phyloP scores from a whole-genome alignment of 2,888 invertebrate genomes.

The Hydrotaea diabolus region DNA sequence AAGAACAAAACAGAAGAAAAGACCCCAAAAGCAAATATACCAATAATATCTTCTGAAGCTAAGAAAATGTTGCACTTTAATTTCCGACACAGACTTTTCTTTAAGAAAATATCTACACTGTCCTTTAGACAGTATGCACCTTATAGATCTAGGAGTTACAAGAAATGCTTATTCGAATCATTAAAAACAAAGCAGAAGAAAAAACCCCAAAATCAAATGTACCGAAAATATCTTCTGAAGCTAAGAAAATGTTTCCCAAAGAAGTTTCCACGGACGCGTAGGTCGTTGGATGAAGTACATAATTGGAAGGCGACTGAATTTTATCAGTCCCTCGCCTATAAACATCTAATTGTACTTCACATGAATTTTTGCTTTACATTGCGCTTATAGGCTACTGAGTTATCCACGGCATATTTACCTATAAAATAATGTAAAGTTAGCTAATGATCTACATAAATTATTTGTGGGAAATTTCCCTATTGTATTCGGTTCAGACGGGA shows the following conservation, averaged over 20 bases:
- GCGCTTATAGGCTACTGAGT: conserved; percentile 39
- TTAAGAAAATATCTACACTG: not conserved
- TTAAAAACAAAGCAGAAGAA: too few relatives aligned
- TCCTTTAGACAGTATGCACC: too few relatives aligned
- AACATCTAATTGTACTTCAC: not conserved
- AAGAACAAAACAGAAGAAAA: too few relatives aligned
- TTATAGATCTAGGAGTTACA: too few relatives aligned
- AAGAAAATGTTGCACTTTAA: too few relatives aligned
- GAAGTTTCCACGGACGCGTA: not conserved
- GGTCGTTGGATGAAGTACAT: not conserved
- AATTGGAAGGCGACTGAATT: conserved; percentile 16
- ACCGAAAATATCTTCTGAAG: too few relatives aligned
- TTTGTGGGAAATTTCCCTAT: conserved; percentile 44
- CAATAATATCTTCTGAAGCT: too few relatives aligned
- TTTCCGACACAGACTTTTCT: too few relatives aligned
- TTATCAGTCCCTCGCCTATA: not conserved
- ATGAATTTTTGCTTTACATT: conserved; percentile 46
- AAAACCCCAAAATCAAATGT: too few relatives aligned
- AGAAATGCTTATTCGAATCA: too few relatives aligned
- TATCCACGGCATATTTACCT: conserved; percentile 17
- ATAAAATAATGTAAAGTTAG: conserved; percentile 33
- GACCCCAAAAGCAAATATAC: too few relatives aligned
- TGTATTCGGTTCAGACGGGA: conserved; percentile 40
- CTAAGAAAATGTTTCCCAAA: not conserved
- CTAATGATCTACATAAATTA: conserved; percentile 25